These are phyloP conservation scores for Torymus aiolomorphi DNA, from an alignment of 2,888 invertebrate species.

Conservation along the genomic window DNA sequence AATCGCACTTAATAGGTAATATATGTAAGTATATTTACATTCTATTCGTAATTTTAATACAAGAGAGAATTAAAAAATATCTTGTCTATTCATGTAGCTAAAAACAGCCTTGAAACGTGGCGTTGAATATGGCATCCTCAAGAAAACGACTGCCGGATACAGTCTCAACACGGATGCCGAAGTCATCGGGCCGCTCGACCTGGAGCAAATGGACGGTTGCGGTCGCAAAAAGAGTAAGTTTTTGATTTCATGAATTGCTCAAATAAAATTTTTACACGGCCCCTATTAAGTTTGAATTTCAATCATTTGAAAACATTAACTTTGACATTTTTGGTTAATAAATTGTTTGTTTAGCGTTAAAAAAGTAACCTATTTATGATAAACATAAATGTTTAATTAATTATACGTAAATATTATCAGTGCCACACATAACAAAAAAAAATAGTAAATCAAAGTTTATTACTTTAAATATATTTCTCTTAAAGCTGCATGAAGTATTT, in stretches of 20 bases:
- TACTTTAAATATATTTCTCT: no score
- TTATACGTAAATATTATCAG: no score
- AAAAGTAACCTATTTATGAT: no score
- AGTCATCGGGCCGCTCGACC: conserved; percentile 50
- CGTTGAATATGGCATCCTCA: conserved; percentile 69
- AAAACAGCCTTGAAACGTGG: conserved; percentile 69
- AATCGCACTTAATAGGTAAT: no score
- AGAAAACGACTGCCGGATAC: conserved; percentile 65
- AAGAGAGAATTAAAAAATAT: neutral
- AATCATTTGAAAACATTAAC: no score
- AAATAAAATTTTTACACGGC: neutral
- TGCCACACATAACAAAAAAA: neutral
- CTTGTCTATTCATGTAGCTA: conserved; percentile 54
- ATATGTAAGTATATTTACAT: no score
- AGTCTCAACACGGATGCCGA: conserved; percentile 63
- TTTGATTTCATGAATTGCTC: neutral
- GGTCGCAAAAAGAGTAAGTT: conserved; percentile 45
- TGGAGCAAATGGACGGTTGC: conserved; percentile 53
- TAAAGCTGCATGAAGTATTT: no score
- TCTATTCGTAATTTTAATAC: neutral
- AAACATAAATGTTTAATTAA: no score
- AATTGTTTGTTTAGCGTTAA: no score
- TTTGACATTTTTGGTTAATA: no score
- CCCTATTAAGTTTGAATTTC: no score
- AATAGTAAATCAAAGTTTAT: neutral